Evolutionary conservation across 2,113 vertebrate species (phyloP), one percentile per base, ranked within the genome.

Genomic region (Hirundichthys speculiger): DNA sequence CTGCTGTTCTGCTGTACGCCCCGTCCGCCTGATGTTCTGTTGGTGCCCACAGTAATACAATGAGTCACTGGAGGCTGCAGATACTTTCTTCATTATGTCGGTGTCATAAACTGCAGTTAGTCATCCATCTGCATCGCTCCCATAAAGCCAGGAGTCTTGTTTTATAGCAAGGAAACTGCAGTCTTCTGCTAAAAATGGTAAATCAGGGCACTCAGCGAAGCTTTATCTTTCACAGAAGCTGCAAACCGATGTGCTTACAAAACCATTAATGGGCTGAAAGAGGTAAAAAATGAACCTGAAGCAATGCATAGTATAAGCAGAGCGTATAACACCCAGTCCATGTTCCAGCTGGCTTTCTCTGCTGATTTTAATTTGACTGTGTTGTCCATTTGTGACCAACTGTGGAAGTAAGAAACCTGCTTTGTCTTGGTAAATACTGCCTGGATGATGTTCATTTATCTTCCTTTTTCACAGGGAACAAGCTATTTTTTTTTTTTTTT

Each of bases 11-110:
- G 56, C 64, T 62, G 24, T 57, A 47, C 54, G 40, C 56, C 49
- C 49, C 18, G 49, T 69, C 52, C 45, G 22, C 39, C 50, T 49
- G 60, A 62, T 48, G 71, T 51, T 59, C 60, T 18, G 15, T 64
- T 52, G 27, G 47, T 39, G 38, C 53, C 9, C 47, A 72, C 77
- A 42, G 52, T 57, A 57, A 75, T 50, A 18, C 74, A 62, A 5
- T 75, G 64, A 76, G 56, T 76, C 78, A 79, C 45, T 34, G 16
- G 15, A 57, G 41, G 48, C 61, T 67, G 61, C 52, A 55, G 48
- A 48, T 56, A 47, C 22, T 56, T 22, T 43, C 52, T 65, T 69
- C 40, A 77, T 78, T 68, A 73, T 56, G 27, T 40, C 52, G 34
- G 46, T 59, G 43, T 69, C 68, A 73, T 5, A 51, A 49, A 25